Percentiles rank a stretch among this genome's conserved stretches.
Conservation (phyloP, 2,113 vertebrate genomes). For the Formicarius rufipectus region DNA sequence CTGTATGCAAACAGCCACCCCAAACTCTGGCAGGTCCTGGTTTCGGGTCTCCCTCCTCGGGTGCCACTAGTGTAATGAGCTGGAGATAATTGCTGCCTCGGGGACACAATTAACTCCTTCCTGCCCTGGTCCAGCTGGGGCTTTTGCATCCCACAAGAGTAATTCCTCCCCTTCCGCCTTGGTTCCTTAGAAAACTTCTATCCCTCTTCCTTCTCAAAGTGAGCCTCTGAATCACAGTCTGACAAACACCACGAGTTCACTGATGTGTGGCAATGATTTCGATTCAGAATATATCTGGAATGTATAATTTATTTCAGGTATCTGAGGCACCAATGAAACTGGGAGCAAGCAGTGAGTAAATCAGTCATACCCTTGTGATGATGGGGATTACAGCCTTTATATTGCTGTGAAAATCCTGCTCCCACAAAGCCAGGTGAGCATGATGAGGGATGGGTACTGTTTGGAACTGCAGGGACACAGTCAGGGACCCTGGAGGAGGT, state of each 20-base stretch:
- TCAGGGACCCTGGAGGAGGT: background rate
- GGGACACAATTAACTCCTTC: slow-evolving; percentile 39
- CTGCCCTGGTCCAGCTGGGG: background rate
- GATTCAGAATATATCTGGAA: background rate
- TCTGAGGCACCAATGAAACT: background rate
- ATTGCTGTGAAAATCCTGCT: background rate
- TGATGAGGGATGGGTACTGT: accelerated
- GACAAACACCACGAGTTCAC: background rate
- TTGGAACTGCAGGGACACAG: background rate
- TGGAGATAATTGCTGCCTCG: background rate
- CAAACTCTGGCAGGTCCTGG: background rate
- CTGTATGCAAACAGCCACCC: background rate
- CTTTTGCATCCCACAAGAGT: background rate
- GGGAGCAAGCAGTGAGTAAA: background rate
- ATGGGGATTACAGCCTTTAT: background rate
- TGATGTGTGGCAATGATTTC: background rate
- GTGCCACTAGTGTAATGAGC: background rate
- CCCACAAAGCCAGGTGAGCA: background rate
- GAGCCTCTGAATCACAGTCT: slow-evolving; percentile 8
- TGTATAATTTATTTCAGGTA: background rate
- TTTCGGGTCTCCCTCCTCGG: background rate
- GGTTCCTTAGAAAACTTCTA: background rate
- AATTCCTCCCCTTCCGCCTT: background rate
- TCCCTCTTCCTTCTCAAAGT: background rate
- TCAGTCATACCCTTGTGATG: background rate